Percentiles rank a stretch among this genome's conserved stretches.
Conservation (phyloP, 2,113 vertebrate genomes). For the Microcebus griseorufus region DNA sequence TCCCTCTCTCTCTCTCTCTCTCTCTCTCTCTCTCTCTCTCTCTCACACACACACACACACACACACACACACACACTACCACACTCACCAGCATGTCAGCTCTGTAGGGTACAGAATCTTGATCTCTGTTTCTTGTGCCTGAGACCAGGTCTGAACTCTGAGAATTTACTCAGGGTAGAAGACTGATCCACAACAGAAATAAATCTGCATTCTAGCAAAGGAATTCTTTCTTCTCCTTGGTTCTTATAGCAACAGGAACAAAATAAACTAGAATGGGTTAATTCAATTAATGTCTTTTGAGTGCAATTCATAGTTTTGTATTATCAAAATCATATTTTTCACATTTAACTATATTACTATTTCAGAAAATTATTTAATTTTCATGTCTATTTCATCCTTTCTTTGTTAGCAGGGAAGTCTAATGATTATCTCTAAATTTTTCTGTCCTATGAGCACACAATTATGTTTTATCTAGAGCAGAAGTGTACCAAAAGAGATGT, state of each 20-base stretch:
- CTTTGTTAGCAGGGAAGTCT: background rate
- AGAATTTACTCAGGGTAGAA: background rate
- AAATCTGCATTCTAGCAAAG: background rate
- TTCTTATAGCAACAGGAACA: background rate
- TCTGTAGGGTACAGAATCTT: background rate
- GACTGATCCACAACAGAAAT: background rate
- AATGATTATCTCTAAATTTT: constrained; percentile 15
- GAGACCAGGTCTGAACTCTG: background rate
- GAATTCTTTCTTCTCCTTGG: background rate
- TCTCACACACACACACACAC: background rate
- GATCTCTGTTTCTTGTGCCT: background rate
- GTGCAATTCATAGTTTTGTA: background rate
- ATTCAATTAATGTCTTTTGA: background rate
- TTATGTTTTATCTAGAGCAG: background rate
- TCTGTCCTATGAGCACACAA: background rate
- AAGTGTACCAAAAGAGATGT: background rate
- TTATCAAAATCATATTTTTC: constrained; percentile 25
- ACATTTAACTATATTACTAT: background rate
- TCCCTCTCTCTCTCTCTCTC: too few relatives aligned
- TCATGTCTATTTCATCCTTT: background rate
- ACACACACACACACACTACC: background rate
- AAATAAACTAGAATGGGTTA: background rate
- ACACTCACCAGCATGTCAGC: background rate
- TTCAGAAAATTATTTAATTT: background rate
- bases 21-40: too few relatives aligned